These are phyloP conservation scores for Gonocerus acuteangulatus DNA, from an alignment of 2,888 invertebrate species.

Conservation along the genomic window DNA sequence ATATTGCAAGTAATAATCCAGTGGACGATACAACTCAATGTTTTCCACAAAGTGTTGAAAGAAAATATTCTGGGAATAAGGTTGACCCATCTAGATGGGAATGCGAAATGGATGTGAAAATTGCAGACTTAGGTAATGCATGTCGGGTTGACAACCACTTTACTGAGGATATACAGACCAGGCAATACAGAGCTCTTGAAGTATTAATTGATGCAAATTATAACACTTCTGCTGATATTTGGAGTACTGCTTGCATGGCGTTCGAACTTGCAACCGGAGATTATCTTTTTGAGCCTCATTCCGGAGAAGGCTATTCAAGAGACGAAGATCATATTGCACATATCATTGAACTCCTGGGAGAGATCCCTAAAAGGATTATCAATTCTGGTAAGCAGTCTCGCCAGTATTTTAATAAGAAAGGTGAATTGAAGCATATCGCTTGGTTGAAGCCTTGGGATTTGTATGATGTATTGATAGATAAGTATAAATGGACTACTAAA, in stretches of 20 bases:
- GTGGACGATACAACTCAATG: constrained; percentile 37
- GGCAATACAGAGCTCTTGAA: constrained; percentile 94
- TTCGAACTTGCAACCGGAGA: constrained; percentile 99
- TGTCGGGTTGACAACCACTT: constrained; percentile 97
- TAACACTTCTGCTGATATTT: constrained; percentile 95
- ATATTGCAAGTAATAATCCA: constrained; percentile 31
- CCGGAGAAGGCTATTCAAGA: constrained; percentile 89
- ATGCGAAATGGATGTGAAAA: constrained; percentile 88
- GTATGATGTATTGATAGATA: constrained; percentile 88
- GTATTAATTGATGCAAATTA: constrained; percentile 94
- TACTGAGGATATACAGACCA: constrained; percentile 97
- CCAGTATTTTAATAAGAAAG: constrained; percentile 90
- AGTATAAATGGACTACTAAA: constrained; percentile 88
- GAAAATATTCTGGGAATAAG: constrained; percentile 38
- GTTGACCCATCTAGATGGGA: constrained; percentile 76
- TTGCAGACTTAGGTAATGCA: constrained; percentile 97
- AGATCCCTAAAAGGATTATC: constrained; percentile 89
- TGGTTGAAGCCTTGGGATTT: constrained; percentile 95
- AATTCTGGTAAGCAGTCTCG: constrained; percentile 88
- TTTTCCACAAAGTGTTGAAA: constrained; percentile 40
- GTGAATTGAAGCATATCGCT: constrained; percentile 88
- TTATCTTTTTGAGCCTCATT: constrained; percentile 97
- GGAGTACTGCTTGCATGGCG: constrained; percentile 99
- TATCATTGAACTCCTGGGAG: constrained; percentile 94
- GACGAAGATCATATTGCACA: constrained; percentile 99